Conservation (phyloP, 1,140 invertebrate species). For the Aphidius ervi region DNA sequence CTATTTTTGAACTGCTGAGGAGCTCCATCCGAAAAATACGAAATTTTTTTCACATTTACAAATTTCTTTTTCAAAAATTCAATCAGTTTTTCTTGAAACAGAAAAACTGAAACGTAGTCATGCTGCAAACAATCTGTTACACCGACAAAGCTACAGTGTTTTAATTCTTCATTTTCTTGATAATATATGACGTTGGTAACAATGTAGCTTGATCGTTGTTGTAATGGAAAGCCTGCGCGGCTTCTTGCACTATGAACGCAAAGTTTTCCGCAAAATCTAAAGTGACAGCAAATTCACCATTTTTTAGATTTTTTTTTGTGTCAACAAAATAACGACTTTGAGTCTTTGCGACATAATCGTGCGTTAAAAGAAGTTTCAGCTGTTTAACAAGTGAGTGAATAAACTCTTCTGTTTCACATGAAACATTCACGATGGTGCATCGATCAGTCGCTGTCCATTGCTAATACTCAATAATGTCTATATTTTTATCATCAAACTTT, state of each 20-base stretch:
- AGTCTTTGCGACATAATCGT: constrained; percentile 28
- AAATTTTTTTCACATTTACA: constrained; percentile 13
- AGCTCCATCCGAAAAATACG: constrained; percentile 20
- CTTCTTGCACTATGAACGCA: constrained; percentile 35
- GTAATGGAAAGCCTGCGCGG: constrained; percentile 34
- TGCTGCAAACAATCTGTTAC: constrained; percentile 24
- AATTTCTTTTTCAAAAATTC: constrained; percentile 17
- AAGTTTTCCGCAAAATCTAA: constrained; percentile 41
- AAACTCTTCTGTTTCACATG: constrained; percentile 18
- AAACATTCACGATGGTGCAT: constrained; percentile 13
- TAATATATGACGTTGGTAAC: constrained; percentile 25
- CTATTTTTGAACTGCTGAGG: constrained; percentile 28
- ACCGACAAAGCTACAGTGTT: constrained; percentile 12
- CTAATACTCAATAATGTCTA: constrained; percentile 17
- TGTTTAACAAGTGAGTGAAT: constrained; percentile 15
- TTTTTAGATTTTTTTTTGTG: constrained; percentile 19
- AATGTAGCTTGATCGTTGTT: constrained; percentile 33
- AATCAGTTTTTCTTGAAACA: constrained; percentile 13
- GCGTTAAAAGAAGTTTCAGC: constrained; percentile 16
- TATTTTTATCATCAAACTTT: constrained; percentile 17
- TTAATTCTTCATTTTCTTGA: constrained; percentile 10
- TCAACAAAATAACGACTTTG: not conserved
- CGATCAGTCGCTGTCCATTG: constrained; percentile 16
- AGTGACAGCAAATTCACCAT: constrained; percentile 21
- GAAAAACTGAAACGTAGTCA: constrained; percentile 19